A percentile compares a stretch with the other conserved stretches of the same genome.
These are phyloP conservation scores for Cherax quadricarinatus DNA, from an alignment of 1,140 invertebrate genomes.

Conservation along the genomic window DNA sequence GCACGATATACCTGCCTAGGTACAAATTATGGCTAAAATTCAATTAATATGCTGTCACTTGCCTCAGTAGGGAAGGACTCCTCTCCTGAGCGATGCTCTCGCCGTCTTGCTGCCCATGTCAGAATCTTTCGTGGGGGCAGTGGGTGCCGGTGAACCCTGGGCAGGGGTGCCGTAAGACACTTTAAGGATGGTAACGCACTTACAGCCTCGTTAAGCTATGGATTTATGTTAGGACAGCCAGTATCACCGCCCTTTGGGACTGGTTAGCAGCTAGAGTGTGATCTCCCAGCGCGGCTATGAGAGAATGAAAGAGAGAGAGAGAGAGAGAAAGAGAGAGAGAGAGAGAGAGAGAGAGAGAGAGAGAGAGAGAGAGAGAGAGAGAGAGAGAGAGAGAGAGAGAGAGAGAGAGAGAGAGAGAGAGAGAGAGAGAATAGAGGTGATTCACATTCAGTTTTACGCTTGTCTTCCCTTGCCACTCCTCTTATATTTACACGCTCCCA, in stretches of 20 bases:
- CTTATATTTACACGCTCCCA: no score
- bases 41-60: slow-evolving; percentile 72
- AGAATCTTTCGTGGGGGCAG: slow-evolving; percentile 42
- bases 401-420: slow-evolving; percentile 11
- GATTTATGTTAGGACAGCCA: slow-evolving; percentile 70
- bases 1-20: slow-evolving; percentile 66
- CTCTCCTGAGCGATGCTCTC: slow-evolving; percentile 20
- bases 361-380: slow-evolving; percentile 11
- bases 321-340: slow-evolving; percentile 7
- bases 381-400: slow-evolving; percentile 12
- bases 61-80: slow-evolving; percentile 51
- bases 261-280: slow-evolving; percentile 64
- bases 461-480: background rate
- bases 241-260: slow-evolving; percentile 70
- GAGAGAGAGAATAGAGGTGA: background rate
- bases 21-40: slow-evolving; percentile 72
- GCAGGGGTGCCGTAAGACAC: background rate
- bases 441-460: background rate
- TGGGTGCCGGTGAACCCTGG: slow-evolving; percentile 27
- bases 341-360: background rate
- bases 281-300: slow-evolving; percentile 58
- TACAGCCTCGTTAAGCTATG: slow-evolving; percentile 65
- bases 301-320: slow-evolving; percentile 8
- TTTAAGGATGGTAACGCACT: background rate
- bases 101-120: background rate